Evolutionary conservation across 2,797 vertebrate species (phyloP).

Genomic region (Leptodactylus fallax): DNA sequence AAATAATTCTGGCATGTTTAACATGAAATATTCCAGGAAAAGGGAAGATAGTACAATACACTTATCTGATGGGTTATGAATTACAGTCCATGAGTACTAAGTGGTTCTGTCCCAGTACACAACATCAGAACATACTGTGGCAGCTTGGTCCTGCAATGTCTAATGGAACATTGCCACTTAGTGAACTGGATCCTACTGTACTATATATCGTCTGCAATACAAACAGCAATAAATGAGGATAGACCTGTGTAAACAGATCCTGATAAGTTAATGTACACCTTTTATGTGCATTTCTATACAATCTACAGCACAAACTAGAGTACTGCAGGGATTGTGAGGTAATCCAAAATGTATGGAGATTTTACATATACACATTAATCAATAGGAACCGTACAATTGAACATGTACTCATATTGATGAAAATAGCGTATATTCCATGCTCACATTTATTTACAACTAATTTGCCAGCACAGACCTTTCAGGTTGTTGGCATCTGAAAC

Average conservation of each 20-base stretch:
- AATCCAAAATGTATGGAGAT: conserved; percentile 72
- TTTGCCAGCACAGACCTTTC: conserved; percentile 70
- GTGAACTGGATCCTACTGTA: conserved; percentile 36
- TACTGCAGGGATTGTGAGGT: conserved; percentile 78
- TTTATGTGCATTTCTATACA: conserved; percentile 77
- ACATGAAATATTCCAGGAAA: conserved; percentile 69
- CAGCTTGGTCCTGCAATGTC: neutral
- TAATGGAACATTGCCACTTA: conserved; percentile 42
- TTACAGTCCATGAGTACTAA: conserved; percentile 39
- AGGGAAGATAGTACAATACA: conserved; percentile 68
- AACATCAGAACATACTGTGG: neutral
- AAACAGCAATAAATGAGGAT: conserved; percentile 40
- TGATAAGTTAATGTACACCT: conserved; percentile 24
- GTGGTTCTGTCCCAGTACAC: conserved; percentile 28
- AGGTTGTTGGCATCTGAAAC: conserved; percentile 70
- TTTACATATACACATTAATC: conserved; percentile 73
- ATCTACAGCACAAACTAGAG: conserved; percentile 79
- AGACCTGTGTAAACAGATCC: conserved; percentile 43
- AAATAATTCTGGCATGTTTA: conserved; percentile 68
- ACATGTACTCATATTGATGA: conserved; percentile 78
- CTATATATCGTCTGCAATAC: conserved; percentile 43
- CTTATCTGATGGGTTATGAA: conserved; percentile 28
- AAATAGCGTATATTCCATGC: conserved; percentile 78
- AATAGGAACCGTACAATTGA: conserved; percentile 71
- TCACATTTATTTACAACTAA: conserved; percentile 69